phyloP scores from a whole-genome alignment of 2,888 invertebrate species.

The Macrosiphum euphorbiae region DNA sequence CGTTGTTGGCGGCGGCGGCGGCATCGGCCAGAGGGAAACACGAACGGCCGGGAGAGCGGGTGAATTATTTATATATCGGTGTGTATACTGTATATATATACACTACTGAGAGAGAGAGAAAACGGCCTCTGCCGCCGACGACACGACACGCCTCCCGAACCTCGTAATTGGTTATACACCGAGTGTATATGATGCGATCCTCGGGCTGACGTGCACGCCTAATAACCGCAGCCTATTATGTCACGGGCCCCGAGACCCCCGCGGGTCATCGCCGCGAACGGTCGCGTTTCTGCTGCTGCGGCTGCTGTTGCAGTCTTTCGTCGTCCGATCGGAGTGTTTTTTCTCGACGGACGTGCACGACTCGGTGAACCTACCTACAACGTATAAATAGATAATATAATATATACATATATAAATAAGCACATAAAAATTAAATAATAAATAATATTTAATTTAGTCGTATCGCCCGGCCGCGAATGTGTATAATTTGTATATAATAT shows the following conservation, averaged over 20 bases:
- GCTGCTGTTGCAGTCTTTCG: not conserved
- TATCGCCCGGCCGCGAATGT: not conserved
- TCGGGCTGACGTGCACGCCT: conserved; percentile 62
- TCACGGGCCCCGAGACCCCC: conserved; percentile 53
- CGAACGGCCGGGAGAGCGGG: not conserved
- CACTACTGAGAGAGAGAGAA: not conserved
- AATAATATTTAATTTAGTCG: not conserved
- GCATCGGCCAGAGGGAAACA: not conserved
- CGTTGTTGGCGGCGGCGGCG: not conserved
- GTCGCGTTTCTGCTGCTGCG: not conserved
- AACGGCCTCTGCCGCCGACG: conserved; percentile 11
- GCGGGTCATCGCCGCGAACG: conserved; percentile 46
- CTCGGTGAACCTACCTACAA: not conserved
- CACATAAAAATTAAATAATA: not conserved
- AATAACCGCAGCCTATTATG: conserved; percentile 61
- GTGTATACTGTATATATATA: not conserved
- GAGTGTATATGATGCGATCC: conserved; percentile 12
- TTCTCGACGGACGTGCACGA: not conserved
- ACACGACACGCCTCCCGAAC: conserved; percentile 61
- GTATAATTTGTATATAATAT: not conserved
- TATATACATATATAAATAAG: not conserved
- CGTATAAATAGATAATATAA: not conserved
- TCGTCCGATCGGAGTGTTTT: not conserved
- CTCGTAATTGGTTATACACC: conserved; percentile 58
- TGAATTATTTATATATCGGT: not conserved